Evolutionary conservation across 2,888 invertebrate species (phyloP).

Genomic region (Rugalucina vietnamica): DNA sequence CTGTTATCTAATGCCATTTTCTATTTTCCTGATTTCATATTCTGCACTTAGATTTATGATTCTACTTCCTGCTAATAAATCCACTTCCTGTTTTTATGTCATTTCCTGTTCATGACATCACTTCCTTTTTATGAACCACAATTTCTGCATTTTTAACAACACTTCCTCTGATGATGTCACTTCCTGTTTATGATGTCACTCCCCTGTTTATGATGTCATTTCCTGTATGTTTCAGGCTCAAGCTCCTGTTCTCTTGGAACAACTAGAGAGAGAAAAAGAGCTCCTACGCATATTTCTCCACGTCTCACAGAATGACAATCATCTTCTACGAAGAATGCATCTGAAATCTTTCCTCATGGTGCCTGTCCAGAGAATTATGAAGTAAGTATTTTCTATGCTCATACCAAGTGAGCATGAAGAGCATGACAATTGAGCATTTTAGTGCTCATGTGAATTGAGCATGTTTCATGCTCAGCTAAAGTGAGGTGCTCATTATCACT

Average conservation of each 20-base stretch:
- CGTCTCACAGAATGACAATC: slow-evolving; percentile 98
- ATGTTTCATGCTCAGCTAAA: too few relatives aligned
- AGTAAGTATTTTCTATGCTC: too few relatives aligned
- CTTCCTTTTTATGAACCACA: not conserved
- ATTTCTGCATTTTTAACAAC: too few relatives aligned
- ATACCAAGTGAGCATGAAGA: too few relatives aligned
- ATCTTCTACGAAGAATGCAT: slow-evolving; percentile 96
- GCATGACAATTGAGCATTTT: too few relatives aligned
- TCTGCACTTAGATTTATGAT: too few relatives aligned
- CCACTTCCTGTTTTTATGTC: not conserved
- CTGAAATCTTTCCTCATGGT: slow-evolving; percentile 99
- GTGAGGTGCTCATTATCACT: too few relatives aligned
- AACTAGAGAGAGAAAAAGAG: slow-evolving; percentile 97
- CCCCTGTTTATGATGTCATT: too few relatives aligned
- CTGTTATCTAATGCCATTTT: too few relatives aligned
- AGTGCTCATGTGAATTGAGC: too few relatives aligned
- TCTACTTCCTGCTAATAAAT: too few relatives aligned
- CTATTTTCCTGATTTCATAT: too few relatives aligned
- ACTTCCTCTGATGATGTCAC: slow-evolving; percentile 5
- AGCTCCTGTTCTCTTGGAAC: slow-evolving; percentile 93
- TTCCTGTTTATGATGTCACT: slow-evolving; percentile 1
- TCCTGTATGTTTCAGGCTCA: slow-evolving; percentile 91
- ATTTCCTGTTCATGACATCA: not conserved
- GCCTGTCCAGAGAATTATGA: slow-evolving; percentile 98
- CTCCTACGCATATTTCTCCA: slow-evolving; percentile 95